Percentiles rank a stretch among this genome's conserved stretches.
phyloP scores from a whole-genome alignment of 2,113 vertebrate genomes.

The Antigone vipio region DNA sequence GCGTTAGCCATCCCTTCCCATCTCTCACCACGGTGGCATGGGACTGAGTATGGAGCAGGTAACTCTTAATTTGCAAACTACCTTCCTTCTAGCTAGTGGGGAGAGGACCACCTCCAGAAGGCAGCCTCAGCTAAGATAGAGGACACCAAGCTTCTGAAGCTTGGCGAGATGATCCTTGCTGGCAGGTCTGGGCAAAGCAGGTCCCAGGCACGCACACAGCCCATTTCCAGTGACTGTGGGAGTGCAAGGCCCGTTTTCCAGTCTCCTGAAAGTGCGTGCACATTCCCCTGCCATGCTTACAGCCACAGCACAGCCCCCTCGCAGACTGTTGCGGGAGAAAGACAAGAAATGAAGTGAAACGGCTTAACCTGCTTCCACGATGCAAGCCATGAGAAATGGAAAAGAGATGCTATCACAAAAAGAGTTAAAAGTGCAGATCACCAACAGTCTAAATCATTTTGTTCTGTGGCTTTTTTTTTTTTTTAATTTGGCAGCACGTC shows the following conservation, averaged over 20 bases:
- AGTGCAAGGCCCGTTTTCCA: accelerated
- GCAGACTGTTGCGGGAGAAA: background rate
- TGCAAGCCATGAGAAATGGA: background rate
- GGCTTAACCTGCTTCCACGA: background rate
- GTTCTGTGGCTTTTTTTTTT: background rate
- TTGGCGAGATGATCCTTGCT: background rate
- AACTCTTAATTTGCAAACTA: background rate
- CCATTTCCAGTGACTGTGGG: background rate
- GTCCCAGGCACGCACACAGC: background rate
- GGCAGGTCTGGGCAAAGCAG: background rate
- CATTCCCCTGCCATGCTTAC: background rate
- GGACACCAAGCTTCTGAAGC: background rate
- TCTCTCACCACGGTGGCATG: background rate
- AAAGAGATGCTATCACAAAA: background rate
- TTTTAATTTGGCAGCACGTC: background rate
- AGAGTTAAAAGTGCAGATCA: background rate
- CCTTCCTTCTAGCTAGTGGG: background rate
- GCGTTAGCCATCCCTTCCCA: background rate
- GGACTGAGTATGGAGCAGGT: background rate
- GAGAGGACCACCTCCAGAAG: background rate
- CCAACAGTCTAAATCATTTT: background rate
- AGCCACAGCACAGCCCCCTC: background rate
- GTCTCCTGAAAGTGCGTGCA: background rate
- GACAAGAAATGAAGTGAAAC: background rate
- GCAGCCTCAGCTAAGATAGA: background rate